phyloP scores from a whole-genome alignment of 2,888 invertebrate genomes.

The Cremastinae sp. region DNA sequence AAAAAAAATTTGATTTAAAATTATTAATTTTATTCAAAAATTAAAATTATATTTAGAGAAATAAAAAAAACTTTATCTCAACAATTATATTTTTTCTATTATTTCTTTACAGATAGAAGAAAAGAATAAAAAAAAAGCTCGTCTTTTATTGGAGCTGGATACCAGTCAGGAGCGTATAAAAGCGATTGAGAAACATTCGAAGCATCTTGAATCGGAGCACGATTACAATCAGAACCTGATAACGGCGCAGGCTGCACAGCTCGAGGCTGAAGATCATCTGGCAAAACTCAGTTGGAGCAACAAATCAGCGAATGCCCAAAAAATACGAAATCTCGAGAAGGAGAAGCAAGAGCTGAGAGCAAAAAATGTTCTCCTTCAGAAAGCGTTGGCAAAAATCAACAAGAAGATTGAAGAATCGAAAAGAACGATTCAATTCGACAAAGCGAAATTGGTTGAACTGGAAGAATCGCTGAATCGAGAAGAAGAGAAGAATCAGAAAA shows the following conservation, averaged over 20 bases:
- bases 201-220: constrained; percentile 81
- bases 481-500: constrained; percentile 86
- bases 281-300: constrained; percentile 81
- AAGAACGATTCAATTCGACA: constrained; percentile 86
- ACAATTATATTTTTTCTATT: constrained; percentile 1
- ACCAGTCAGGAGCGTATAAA: constrained; percentile 79
- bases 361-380: constrained; percentile 77
- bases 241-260: constrained; percentile 85
- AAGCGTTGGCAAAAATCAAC: constrained; percentile 82
- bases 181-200: constrained; percentile 81
- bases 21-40: too few relatives aligned
- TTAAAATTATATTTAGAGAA: too few relatives aligned
- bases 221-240: constrained; percentile 85
- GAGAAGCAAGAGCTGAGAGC: constrained; percentile 80
- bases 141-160: constrained; percentile 80
- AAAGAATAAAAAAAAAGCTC: constrained; percentile 80
- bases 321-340: constrained; percentile 80
- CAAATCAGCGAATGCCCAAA: constrained; percentile 81
- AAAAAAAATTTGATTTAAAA: too few relatives aligned
- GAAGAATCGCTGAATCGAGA: constrained; percentile 86
- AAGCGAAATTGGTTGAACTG: constrained; percentile 86
- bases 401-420: constrained; percentile 85
- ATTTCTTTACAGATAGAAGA: constrained; percentile 77
- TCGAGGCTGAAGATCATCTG: constrained; percentile 85
- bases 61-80: background rate